A percentile compares a stretch with the other conserved stretches of the same genome.
These are phyloP conservation scores for Limonius californicus DNA, from an alignment of 1,140 invertebrate genomes.

Conservation along the genomic window DNA sequence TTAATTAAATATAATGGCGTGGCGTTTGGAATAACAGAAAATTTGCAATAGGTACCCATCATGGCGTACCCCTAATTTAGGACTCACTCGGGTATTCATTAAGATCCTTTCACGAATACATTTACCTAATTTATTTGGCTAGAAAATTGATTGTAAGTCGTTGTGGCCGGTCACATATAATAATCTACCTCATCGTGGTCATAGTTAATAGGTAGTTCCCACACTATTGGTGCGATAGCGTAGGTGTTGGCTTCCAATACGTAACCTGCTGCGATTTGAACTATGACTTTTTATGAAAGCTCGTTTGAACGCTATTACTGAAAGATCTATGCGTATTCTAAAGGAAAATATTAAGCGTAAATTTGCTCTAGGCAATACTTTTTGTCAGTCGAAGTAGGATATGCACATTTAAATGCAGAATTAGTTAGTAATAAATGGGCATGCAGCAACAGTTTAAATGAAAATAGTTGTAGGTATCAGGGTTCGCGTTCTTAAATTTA, in stretches of 20 bases:
- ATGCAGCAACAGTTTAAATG: no score
- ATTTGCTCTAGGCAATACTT: background rate
- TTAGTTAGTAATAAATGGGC: no score
- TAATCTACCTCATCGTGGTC: constrained; percentile 5
- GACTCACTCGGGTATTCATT: background rate
- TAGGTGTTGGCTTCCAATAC: constrained; percentile 12
- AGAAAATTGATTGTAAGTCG: constrained; percentile 4
- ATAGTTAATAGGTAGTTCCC: constrained; percentile 13
- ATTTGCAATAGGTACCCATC: constrained; percentile 3
- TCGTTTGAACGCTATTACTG: background rate
- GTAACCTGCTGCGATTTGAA: constrained; percentile 9
- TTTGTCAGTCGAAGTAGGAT: background rate
- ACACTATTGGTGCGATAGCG: constrained; percentile 8
- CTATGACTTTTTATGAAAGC: constrained; percentile 11
- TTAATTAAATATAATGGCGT: background rate
- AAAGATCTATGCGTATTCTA: background rate
- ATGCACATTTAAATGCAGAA: no score
- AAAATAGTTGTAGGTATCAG: no score
- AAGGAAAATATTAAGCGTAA: background rate
- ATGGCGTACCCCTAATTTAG: background rate
- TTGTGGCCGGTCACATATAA: constrained; percentile 3
- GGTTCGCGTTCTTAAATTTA: no score
- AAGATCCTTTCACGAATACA: constrained; percentile 1
- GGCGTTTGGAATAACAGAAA: background rate
- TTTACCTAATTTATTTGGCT: background rate